Evolutionary conservation across 2,113 vertebrate genomes (phyloP), one percentile per base, ranked within the genome.

Genomic region (Paralichthys olivaceus): DNA sequence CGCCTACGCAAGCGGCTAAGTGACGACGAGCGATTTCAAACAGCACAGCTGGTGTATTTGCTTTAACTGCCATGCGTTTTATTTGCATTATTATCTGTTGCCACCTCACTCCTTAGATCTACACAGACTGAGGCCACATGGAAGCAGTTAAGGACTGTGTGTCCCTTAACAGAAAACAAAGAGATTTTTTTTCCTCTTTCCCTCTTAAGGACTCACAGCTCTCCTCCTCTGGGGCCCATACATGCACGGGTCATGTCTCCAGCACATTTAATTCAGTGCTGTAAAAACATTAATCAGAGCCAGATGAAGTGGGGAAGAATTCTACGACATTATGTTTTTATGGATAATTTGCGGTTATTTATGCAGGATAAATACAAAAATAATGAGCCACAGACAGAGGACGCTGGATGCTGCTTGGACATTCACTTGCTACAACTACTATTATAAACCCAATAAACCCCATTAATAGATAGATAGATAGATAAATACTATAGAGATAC

Each of bases 301-400:
- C 94, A 94, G 90, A 93, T 94, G 92, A 94, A 90, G 90, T 89
- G 45, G 88, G 91, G 91, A 85, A 87, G 85, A 91, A 86, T 89
- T 91, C 86, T 86, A 90, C 89, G 87, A 81, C 87, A 83, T 90
- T 90, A 87, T 66, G 77, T 83, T 93, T 95, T 94, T 91, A 94
- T 94, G 88, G 91, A 90, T 94, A 92, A 93, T 94, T 94, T 93
- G 90, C 92, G 87, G 92, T 92, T 92, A 92, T 94, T 94, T 94
- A 92, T 90, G 86, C 89, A 89, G 87, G 90, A 93, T 91, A 86
- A 93, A 90, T 89, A 84, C 84, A 85, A 83, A 90, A 87, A 89
- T 91, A 93, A 91, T 68, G 62, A 93, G 88, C 77, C 57, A 67
- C 90, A 91, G 86, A 69, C 83, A 85, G 62, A 77, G 83, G 80